Percentiles rank a stretch among this genome's conserved stretches.
Evolutionary conservation across 2,113 vertebrate genomes (phyloP).

Genomic region (Baryphthengus martii): DNA sequence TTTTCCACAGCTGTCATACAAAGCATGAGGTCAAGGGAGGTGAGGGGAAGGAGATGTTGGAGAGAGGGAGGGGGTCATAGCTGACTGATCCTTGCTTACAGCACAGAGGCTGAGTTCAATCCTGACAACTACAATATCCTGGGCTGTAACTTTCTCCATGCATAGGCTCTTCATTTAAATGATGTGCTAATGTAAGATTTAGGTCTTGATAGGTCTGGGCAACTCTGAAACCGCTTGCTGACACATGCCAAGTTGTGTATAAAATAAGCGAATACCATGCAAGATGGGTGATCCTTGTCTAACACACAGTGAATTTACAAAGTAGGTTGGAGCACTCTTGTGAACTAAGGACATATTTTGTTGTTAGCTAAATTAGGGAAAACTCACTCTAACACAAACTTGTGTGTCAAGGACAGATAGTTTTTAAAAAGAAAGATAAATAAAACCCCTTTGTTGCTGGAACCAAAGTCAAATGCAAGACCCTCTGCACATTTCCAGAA

Average conservation of each 20-base stretch:
- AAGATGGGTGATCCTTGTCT: not conserved
- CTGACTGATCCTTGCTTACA: not conserved
- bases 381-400: not conserved
- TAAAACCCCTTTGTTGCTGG: not conserved
- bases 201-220: not conserved
- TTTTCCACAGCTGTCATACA: conserved; percentile 64
- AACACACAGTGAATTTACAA: not conserved
- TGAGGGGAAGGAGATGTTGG: not conserved
- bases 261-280: not conserved
- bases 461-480: not conserved
- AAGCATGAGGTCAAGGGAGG: conserved; percentile 27
- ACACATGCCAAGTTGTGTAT: not conserved
- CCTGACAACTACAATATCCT: not conserved
- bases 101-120: not conserved
- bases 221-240: not conserved
- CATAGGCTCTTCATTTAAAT: not conserved
- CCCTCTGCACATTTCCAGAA: not conserved
- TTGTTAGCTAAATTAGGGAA: not conserved
- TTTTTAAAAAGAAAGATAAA: not conserved
- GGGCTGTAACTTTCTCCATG: not conserved
- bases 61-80: not conserved
- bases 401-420: not conserved
- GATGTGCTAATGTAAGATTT: not conserved
- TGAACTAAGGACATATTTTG: not conserved
- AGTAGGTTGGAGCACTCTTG: not conserved